Evolutionary conservation across 30 jellyfish, hydroid and myxozoan genomes (phyloP).

Genomic region (Pelagia noctiluca): DNA sequence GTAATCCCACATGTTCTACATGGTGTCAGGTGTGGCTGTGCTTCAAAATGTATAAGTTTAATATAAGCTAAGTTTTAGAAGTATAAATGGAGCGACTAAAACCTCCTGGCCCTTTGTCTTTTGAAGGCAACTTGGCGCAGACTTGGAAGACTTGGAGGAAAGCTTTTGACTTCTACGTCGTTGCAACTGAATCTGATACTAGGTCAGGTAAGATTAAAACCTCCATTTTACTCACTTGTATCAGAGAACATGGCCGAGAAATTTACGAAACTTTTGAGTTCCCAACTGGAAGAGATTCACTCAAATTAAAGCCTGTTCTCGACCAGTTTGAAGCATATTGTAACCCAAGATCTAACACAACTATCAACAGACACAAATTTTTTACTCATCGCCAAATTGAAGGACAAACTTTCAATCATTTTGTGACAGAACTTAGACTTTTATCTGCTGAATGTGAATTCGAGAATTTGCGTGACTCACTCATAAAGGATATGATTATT

Average conservation of each 20-base stretch:
- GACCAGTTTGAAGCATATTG: constrained; percentile 56
- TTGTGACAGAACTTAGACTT: constrained; percentile 50
- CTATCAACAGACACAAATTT: constrained; percentile 58
- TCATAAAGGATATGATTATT: constrained; percentile 49
- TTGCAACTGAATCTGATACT: too few relatives aligned
- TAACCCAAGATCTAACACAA: constrained; percentile 48
- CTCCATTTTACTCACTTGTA: constrained; percentile 54
- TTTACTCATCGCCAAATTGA: constrained; percentile 50
- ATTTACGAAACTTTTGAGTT: constrained; percentile 56
- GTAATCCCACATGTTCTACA: too few relatives aligned
- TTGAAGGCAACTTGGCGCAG: too few relatives aligned
- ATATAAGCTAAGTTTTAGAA: too few relatives aligned
- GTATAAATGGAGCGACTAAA: constrained; percentile 24
- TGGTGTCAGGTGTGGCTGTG: too few relatives aligned
- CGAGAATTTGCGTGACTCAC: constrained; percentile 53
- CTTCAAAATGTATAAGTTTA: too few relatives aligned
- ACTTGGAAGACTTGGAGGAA: too few relatives aligned
- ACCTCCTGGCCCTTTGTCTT: constrained; percentile 53
- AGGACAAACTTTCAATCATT: constrained; percentile 51
- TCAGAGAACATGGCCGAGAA: too few relatives aligned
- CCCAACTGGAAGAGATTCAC: constrained; percentile 46
- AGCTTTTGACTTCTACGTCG: too few relatives aligned
- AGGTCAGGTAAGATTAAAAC: constrained; percentile 63
- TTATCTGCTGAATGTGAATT: constrained; percentile 72
- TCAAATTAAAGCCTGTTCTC: constrained; percentile 59